These are phyloP conservation scores for Steinernema hermaphroditum DNA, from an alignment of 2,888 invertebrate species.

Conservation along the genomic window DNA sequence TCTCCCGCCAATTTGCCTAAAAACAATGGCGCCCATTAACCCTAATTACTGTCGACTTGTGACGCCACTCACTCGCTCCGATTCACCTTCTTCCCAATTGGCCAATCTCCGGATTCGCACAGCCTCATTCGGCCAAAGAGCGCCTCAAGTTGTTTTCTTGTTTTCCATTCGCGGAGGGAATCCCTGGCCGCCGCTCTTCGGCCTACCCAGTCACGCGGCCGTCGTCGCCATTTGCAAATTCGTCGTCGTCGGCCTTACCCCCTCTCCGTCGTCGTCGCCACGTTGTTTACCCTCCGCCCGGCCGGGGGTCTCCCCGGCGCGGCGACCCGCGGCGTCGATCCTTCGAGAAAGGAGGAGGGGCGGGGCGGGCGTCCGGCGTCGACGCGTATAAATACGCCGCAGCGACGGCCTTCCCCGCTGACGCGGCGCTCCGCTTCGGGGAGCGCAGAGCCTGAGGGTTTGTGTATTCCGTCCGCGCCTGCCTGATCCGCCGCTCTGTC, in stretches of 20 bases:
- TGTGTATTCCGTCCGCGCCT: background rate
- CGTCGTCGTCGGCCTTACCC: background rate
- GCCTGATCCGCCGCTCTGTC: background rate
- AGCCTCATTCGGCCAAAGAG: background rate
- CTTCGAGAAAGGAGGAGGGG: slow-evolving; percentile 1
- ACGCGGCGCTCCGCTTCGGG: background rate
- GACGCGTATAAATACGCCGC: background rate
- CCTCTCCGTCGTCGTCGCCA: background rate
- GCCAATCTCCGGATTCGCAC: background rate
- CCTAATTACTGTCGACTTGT: too few relatives aligned
- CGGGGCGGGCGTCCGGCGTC: background rate
- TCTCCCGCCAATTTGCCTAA: too few relatives aligned
- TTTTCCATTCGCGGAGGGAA: background rate
- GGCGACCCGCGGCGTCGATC: background rate
- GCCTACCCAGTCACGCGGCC: background rate
- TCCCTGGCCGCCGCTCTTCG: background rate
- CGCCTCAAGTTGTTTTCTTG: background rate
- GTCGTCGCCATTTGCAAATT: background rate
- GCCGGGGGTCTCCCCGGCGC: too few relatives aligned
- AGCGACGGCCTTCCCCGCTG: slow-evolving; percentile 1
- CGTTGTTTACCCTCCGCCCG: too few relatives aligned
- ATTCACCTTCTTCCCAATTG: background rate
- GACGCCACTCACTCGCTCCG: background rate
- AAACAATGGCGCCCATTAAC: too few relatives aligned
- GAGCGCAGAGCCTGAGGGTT: background rate